phyloP scores from a whole-genome alignment of 2,888 invertebrate genomes.

The Piscicola geometra region DNA sequence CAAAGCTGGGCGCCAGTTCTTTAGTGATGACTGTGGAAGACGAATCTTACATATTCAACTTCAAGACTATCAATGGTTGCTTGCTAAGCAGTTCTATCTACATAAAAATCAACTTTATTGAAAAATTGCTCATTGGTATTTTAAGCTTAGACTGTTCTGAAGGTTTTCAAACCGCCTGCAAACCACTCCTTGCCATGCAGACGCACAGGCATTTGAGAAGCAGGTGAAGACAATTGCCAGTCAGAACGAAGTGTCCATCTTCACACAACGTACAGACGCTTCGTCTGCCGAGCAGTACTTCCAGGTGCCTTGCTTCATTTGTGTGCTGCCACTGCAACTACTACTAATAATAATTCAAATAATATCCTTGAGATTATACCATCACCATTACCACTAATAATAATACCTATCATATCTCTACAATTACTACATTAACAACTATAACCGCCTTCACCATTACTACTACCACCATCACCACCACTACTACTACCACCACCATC shows the following conservation, averaged over 20 bases:
- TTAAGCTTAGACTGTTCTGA: not conserved
- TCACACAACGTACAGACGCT: slow-evolving; percentile 92
- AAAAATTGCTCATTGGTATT: not conserved
- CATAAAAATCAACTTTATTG: slow-evolving; percentile 6
- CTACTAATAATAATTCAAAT: too few species aligned
- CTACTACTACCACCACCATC: too few species aligned
- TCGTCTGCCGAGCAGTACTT: slow-evolving; percentile 98
- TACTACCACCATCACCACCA: too few species aligned
- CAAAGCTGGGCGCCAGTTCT: slow-evolving; percentile 63
- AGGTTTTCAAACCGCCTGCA: too few species aligned
- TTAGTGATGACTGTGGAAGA: slow-evolving; percentile 71
- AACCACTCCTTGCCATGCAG: slow-evolving; percentile 52
- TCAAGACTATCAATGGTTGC: slow-evolving; percentile 51
- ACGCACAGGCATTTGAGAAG: slow-evolving; percentile 71
- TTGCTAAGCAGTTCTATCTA: not conserved
- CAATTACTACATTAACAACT: too few species aligned
- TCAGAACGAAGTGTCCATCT: slow-evolving; percentile 65
- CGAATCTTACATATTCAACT: slow-evolving; percentile 69
- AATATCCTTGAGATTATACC: not conserved
- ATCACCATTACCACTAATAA: too few species aligned
- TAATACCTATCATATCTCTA: too few species aligned
- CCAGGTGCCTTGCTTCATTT: slow-evolving; percentile 59
- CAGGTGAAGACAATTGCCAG: slow-evolving; percentile 66
- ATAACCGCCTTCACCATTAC: too few species aligned
- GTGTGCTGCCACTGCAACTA: not conserved